phyloP scores from a whole-genome alignment of 2,113 vertebrate genomes.

The Melanerpes aurifrons region DNA sequence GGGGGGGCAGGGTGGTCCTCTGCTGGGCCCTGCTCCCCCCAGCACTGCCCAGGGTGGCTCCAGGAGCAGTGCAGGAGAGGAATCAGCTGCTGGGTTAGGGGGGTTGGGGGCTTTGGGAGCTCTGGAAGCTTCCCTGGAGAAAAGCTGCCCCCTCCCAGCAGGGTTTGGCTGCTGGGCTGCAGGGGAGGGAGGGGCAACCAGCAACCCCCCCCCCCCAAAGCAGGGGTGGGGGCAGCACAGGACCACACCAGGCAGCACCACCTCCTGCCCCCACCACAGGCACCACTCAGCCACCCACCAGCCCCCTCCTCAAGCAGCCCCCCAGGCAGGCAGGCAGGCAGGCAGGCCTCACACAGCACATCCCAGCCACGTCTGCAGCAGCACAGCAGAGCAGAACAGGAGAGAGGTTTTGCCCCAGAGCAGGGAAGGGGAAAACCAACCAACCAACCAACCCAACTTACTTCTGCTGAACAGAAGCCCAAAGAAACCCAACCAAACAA shows the following conservation, averaged over 20 bases:
- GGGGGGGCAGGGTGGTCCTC: too few relatives aligned
- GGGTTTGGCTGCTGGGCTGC: background rate
- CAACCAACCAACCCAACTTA: too few relatives aligned
- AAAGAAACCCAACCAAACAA: background rate
- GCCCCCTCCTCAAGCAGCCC: background rate
- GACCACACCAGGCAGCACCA: background rate
- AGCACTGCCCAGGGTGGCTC: background rate
- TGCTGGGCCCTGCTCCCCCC: background rate
- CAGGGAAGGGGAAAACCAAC: background rate
- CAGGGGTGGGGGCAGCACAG: background rate
- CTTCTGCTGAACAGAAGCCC: background rate
- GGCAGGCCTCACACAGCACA: background rate
- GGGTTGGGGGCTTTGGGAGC: too few relatives aligned
- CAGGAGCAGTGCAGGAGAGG: background rate
- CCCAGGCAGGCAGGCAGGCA: background rate
- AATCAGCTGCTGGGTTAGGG: background rate
- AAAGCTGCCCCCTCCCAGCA: slow-evolving; percentile 26
- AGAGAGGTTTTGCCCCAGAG: background rate
- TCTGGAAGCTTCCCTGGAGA: background rate
- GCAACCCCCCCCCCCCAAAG: background rate
- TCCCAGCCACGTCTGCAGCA: background rate
- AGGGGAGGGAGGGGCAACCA: background rate
- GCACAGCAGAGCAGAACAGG: background rate
- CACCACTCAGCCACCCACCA: background rate
- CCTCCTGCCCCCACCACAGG: background rate